Percentiles rank a stretch among this genome's conserved stretches.
phyloP scores from a whole-genome alignment of 2,888 invertebrate genomes.

The Dicyrtoma fusca region DNA sequence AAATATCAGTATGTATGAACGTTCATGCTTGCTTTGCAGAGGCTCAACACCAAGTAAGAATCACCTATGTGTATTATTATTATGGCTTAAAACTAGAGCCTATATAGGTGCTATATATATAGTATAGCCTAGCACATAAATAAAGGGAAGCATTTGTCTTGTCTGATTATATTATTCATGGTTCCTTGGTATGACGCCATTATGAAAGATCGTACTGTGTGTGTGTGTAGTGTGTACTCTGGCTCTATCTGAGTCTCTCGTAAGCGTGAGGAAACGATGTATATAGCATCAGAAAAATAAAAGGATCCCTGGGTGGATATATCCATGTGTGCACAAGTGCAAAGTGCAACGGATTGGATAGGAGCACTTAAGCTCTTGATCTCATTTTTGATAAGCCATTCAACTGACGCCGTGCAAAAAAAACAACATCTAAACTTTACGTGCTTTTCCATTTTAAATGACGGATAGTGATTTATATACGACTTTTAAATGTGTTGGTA shows the following conservation, averaged over 20 bases:
- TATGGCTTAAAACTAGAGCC: too few relatives aligned
- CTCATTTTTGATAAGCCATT: conserved; percentile 34
- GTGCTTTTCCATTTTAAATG: too few relatives aligned
- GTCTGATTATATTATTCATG: conserved; percentile 27
- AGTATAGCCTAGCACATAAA: conserved; percentile 2
- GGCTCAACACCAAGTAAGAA: too few relatives aligned
- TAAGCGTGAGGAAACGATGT: too few relatives aligned
- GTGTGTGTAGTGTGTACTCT: neutral
- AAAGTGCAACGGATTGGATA: conserved; percentile 20
- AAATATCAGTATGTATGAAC: too few relatives aligned
- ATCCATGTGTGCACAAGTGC: neutral
- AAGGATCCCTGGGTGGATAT: neutral
- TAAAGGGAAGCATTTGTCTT: conserved; percentile 23
- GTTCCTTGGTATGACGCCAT: conserved; percentile 23
- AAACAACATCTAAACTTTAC: neutral
- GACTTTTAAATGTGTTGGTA: too few relatives aligned
- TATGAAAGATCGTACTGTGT: neutral
- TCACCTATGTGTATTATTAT: too few relatives aligned
- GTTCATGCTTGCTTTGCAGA: too few relatives aligned
- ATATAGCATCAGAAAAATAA: too few relatives aligned
- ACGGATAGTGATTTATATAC: too few relatives aligned
- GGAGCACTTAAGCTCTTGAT: conserved; percentile 16
- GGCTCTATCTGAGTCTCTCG: neutral
- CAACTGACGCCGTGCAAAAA: conserved; percentile 31
- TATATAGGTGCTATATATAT: too few relatives aligned